phyloP scores from a whole-genome alignment of 1,140 invertebrate genomes.

The Penaeus indicus region DNA sequence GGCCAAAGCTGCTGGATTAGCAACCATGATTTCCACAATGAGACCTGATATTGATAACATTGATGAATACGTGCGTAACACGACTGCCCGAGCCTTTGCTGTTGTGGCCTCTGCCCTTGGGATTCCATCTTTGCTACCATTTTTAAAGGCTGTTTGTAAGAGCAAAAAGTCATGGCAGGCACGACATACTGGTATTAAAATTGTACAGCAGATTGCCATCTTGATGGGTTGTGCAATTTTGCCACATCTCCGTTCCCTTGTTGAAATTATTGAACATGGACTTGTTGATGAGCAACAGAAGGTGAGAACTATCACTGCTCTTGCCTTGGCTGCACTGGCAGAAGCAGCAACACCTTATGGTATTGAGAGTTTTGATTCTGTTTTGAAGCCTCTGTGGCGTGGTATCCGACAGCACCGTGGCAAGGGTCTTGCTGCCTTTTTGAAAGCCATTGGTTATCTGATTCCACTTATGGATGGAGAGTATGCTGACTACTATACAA shows the following conservation, averaged over 20 bases:
- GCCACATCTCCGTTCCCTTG: conserved; percentile 96
- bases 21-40: conserved; percentile 99
- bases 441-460: conserved; percentile 99
- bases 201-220: conserved; percentile 99
- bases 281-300: conserved; percentile 82
- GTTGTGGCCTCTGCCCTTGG: conserved; percentile 99
- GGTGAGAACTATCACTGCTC: conserved; percentile 95
- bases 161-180: conserved; percentile 99
- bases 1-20: conserved; percentile 99
- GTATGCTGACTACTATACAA: conserved; percentile 99
- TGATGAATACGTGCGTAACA: conserved; percentile 99
- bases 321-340: conserved; percentile 97
- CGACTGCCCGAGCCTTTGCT: conserved; percentile 98
- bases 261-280: conserved; percentile 99
- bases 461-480: conserved; percentile 99
- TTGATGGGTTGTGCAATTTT: conserved; percentile 99
- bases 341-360: conserved; percentile 99
- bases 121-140: conserved; percentile 97
- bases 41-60: conserved; percentile 99
- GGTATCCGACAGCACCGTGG: conserved; percentile 98
- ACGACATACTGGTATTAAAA: conserved; percentile 99
- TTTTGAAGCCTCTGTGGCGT: conserved; percentile 99
- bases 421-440: conserved; percentile 97
- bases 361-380: conserved; percentile 99
- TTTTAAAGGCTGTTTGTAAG: conserved; percentile 98